Evolutionary conservation across 2,797 vertebrate genomes (phyloP).

Genomic region (Melanotaenia parkinsoni): DNA sequence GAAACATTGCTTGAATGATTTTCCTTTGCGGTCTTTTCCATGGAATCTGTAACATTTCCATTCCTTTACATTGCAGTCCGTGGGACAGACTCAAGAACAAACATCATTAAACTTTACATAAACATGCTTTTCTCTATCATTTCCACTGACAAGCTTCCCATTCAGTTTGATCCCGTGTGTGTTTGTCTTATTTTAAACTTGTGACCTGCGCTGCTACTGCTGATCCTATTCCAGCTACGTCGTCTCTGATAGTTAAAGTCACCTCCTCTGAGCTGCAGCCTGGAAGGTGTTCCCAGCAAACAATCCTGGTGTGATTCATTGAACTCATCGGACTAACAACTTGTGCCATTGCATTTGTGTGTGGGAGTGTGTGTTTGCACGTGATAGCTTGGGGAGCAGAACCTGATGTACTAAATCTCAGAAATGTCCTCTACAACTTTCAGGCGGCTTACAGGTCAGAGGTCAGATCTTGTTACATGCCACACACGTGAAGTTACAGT

Average conservation of each 20-base stretch:
- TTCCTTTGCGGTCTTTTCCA: conserved; percentile 18
- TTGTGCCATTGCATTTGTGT: not conserved
- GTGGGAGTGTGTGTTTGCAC: not conserved
- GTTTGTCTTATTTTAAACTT: conserved; percentile 25
- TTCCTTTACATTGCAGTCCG: conserved; percentile 21
- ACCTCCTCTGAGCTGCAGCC: not conserved
- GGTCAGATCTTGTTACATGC: conserved; percentile 36
- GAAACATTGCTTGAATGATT: conserved; percentile 1
- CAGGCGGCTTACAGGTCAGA: conserved; percentile 47
- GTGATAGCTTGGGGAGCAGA: not conserved
- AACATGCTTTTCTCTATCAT: conserved; percentile 42
- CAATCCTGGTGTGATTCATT: not conserved
- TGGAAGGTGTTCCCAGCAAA: not conserved
- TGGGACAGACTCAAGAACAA: conserved; percentile 39
- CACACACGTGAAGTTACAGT: conserved; percentile 42
- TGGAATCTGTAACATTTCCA: conserved; percentile 26
- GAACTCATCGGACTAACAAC: not conserved
- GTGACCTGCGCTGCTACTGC: not conserved
- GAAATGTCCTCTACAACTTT: conserved; percentile 33
- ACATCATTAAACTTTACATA: conserved; percentile 34
- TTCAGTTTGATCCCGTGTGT: conserved; percentile 22
- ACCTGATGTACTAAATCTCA: not conserved
- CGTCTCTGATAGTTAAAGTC: conserved; percentile 39
- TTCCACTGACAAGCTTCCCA: conserved; percentile 25
- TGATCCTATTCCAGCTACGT: conserved; percentile 18